phyloP scores from a whole-genome alignment of 2,113 vertebrate species.

The Nesogale talazaci region DNA sequence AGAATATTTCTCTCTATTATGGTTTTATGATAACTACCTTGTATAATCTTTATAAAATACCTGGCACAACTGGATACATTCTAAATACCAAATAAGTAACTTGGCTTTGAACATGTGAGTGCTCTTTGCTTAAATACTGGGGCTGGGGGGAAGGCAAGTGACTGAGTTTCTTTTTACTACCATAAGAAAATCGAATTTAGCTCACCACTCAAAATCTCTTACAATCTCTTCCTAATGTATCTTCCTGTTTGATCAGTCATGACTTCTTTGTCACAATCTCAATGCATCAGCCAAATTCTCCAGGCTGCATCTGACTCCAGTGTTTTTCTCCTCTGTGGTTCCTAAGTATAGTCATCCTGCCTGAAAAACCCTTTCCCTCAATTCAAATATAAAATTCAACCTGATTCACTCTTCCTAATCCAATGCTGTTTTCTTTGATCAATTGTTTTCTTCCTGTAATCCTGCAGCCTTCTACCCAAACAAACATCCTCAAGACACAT shows the following conservation, averaged over 20 bases:
- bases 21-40: neutral
- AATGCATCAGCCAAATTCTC: too few species aligned
- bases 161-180: neutral
- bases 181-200: neutral
- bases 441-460: neutral
- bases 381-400: neutral
- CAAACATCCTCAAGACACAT: neutral
- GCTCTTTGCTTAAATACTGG: neutral
- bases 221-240: neutral
- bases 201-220: neutral
- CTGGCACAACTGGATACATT: neutral
- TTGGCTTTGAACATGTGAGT: neutral
- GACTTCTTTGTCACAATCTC: too few species aligned
- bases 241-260: too few species aligned
- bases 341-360: neutral
- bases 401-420: neutral
- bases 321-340: neutral
- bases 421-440: neutral
- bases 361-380: neutral
- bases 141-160: neutral
- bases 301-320: too few species aligned
- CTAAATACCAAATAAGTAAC: neutral
- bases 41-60: neutral
- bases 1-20: neutral
- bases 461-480: neutral